phyloP scores from a whole-genome alignment of 2,888 invertebrate species.

The Drosophila mercatorum region DNA sequence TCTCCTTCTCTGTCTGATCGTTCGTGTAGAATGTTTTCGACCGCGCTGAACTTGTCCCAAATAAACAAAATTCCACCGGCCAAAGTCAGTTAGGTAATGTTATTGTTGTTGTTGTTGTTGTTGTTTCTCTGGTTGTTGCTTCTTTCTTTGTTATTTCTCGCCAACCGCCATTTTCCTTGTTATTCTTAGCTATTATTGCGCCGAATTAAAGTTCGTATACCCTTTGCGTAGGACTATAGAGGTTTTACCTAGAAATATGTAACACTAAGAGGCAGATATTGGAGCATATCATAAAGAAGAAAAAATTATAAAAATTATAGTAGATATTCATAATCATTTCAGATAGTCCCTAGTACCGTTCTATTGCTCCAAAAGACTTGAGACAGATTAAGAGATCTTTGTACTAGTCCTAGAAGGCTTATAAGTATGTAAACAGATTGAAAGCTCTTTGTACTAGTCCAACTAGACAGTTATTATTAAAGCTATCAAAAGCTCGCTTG shows the following conservation, averaged over 20 bases:
- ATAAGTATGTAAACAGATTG: too few relatives aligned
- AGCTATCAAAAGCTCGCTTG: too few relatives aligned
- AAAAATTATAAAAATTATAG: too few relatives aligned
- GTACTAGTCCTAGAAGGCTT: too few relatives aligned
- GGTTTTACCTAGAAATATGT: neutral
- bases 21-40: conserved; percentile 35
- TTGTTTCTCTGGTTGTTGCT: conserved; percentile 5
- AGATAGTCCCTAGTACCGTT: too few relatives aligned
- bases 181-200: conserved; percentile 43
- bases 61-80: conserved; percentile 79
- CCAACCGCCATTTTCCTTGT: conserved; percentile 50
- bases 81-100: conserved; percentile 59
- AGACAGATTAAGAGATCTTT: too few relatives aligned
- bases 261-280: neutral
- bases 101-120: conserved; percentile 16
- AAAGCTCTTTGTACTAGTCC: too few relatives aligned
- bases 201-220: conserved; percentile 4
- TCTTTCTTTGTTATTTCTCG: conserved; percentile 28
- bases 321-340: neutral
- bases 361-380: too few relatives aligned
- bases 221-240: neutral
- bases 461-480: too few relatives aligned
- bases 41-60: conserved; percentile 80
- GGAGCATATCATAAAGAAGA: neutral
- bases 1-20: conserved; percentile 4